A percentile compares a stretch with the other conserved stretches of the same genome.
phyloP scores from a whole-genome alignment of 2,888 invertebrate species.

The Andrena marginata region DNA sequence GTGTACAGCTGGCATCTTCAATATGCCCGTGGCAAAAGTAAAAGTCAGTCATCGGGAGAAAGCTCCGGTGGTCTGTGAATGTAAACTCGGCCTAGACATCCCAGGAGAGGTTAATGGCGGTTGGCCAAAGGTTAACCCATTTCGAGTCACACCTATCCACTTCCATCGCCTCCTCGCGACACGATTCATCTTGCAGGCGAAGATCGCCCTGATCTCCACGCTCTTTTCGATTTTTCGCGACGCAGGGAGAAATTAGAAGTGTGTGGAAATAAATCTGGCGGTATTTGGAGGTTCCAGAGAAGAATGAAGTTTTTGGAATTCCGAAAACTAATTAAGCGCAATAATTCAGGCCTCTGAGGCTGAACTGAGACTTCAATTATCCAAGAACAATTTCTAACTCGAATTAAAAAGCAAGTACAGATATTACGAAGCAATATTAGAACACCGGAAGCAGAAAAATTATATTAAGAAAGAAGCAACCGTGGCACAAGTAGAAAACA shows the following conservation, averaged over 20 bases:
- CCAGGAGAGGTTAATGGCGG: conserved; percentile 12
- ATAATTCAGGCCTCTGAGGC: background rate
- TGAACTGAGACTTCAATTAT: too few species aligned
- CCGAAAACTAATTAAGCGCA: background rate
- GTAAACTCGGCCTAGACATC: conserved; percentile 35
- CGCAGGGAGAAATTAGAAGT: background rate
- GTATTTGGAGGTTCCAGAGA: background rate
- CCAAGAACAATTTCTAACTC: too few species aligned
- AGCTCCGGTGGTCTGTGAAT: conserved; percentile 66
- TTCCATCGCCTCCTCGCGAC: conserved; percentile 10
- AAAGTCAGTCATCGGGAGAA: conserved; percentile 83
- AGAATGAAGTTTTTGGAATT: background rate
- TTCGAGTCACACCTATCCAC: conserved; percentile 5
- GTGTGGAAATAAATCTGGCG: background rate
- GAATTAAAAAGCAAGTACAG: too few species aligned
- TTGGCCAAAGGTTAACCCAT: conserved; percentile 58
- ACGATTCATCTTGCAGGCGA: conserved; percentile 16
- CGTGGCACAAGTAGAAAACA: conserved; percentile 15
- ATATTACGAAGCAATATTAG: too few species aligned
- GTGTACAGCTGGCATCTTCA: conserved; percentile 58
- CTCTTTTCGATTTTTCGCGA: background rate
- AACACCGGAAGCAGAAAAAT: too few species aligned
- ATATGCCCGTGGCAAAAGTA: conserved; percentile 83
- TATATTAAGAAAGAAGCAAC: background rate
- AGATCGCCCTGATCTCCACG: background rate